These are phyloP conservation scores for Castor canadensis DNA, from an alignment of 2,113 vertebrate genomes.

Conservation along the genomic window DNA sequence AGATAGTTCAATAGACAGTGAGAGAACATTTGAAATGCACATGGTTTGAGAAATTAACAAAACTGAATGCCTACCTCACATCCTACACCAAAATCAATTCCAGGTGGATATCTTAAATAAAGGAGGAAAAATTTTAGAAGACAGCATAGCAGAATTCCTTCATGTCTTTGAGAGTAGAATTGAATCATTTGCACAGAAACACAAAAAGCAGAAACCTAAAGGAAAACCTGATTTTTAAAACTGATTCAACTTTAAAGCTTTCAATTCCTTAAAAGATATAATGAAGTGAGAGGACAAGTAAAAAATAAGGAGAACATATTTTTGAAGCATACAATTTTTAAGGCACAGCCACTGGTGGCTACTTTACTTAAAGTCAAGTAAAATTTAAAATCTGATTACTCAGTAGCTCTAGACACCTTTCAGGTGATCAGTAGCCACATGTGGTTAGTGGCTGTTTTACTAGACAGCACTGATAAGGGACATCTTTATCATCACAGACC, in stretches of 20 bases:
- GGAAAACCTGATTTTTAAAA: neutral
- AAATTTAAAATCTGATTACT: neutral
- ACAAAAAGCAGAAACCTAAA: neutral
- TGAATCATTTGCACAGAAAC: neutral
- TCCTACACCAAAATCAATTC: neutral
- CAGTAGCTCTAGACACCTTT: neutral
- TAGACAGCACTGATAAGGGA: fast-evolving
- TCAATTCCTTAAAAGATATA: neutral
- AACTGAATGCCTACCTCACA: neutral
- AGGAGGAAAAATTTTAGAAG: neutral
- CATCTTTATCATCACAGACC: neutral
- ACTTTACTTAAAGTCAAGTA: neutral
- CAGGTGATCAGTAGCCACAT: neutral
- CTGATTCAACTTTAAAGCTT: neutral
- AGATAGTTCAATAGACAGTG: neutral
- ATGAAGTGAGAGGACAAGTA: neutral
- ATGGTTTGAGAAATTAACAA: neutral
- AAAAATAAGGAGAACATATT: neutral
- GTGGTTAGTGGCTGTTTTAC: neutral
- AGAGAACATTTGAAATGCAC: neutral
- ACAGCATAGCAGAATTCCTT: neutral
- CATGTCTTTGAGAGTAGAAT: neutral
- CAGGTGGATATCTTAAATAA: neutral
- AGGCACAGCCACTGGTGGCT: neutral
- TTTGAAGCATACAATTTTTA: neutral